Conservation (phyloP, 2,113 vertebrate species). For the Heterotis niloticus region DNA sequence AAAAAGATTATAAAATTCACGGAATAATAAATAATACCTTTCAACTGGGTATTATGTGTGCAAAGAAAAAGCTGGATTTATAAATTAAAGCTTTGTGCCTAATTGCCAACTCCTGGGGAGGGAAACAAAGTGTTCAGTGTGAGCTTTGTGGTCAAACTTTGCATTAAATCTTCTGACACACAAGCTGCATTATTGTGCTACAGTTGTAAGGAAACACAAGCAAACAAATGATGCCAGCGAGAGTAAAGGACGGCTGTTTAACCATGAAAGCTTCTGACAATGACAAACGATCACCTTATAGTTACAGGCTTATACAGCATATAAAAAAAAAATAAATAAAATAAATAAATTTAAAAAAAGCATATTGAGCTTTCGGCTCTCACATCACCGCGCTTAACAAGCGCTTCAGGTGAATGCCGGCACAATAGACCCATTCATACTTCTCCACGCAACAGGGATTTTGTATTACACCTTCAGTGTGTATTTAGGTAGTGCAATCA, state of each 20-base stretch:
- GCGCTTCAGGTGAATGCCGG: not conserved
- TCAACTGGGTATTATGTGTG: conserved; percentile 28
- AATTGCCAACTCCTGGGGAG: conserved; percentile 34
- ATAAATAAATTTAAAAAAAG: too few species aligned
- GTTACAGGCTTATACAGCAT: conserved; percentile 15
- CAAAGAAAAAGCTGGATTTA: conserved; percentile 22
- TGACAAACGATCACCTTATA: conserved; percentile 35
- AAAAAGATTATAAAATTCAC: conserved; percentile 28
- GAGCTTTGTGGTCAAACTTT: conserved; percentile 20
- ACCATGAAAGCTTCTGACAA: conserved; percentile 53
- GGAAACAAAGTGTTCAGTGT: conserved; percentile 19
- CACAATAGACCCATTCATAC: conserved; percentile 24
- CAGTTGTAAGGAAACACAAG: conserved; percentile 28
- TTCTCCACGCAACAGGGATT: not conserved
- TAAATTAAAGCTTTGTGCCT: conserved; percentile 32
- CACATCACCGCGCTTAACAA: conserved; percentile 26
- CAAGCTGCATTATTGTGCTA: conserved; percentile 23
- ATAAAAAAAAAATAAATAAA: too few species aligned
- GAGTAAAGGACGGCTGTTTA: conserved; percentile 43
- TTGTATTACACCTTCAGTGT: conserved; percentile 6
- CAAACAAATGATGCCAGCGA: conserved; percentile 48
- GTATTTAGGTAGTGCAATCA: conserved; percentile 9
- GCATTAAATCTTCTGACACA: conserved; percentile 26
- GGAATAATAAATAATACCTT: conserved; percentile 29
- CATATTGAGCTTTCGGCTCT: conserved; percentile 44